Evolutionary conservation across 92 coral and sea anemone species (phyloP), one percentile per base, ranked within the genome.

Genomic region (Actinernus sp.): DNA sequence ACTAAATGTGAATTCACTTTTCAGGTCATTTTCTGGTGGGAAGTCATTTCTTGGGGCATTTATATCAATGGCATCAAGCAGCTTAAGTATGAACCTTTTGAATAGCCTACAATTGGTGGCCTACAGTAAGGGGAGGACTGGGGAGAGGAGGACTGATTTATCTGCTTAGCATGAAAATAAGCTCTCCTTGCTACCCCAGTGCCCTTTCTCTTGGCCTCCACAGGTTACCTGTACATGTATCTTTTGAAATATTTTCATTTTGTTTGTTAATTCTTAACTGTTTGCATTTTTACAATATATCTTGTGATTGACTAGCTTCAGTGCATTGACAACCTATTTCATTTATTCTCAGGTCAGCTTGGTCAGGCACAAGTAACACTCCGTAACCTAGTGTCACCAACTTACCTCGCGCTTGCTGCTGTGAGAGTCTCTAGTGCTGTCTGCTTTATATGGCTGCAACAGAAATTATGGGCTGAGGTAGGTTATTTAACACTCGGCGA

Each of bases 271-370:
- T n/a, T n/a, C n/a, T n/a, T n/a, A n/a, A n/a, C n/a, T n/a, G n/a
- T n/a, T n/a, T n/a, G n/a, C n/a, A n/a, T n/a, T n/a, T n/a, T n/a
- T n/a, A n/a, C n/a, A n/a, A n/a, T n/a, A n/a, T n/a, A n/a, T n/a
- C n/a, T n/a, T n/a, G n/a, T n/a, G n/a, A n/a, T n/a, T n/a, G n/a
- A n/a, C n/a, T n/a, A n/a, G n/a, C n/a, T n/a, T n/a, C n/a, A n/a
- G n/a, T n/a, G n/a, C n/a, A n/a, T n/a, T n/a, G n/a, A n/a, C n/a
- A n/a, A n/a, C n/a, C n/a, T n/a, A n/a, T n/a, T n/a, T n/a, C n/a
- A n/a, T n/a, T n/a, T n/a, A n/a, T n/a, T n/a, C n/a, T n/a, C 61
- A 90, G 96, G 68, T 13, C 87, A 83, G 26, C 67, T 85, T 27
- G 41, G 74, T 4, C 92, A 86, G 59, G 87, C 73, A 7, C 74